A percentile compares a stretch with the other conserved stretches of the same genome.
phyloP scores from a whole-genome alignment of 2,888 invertebrate genomes.

The Candidula unifasciata region DNA sequence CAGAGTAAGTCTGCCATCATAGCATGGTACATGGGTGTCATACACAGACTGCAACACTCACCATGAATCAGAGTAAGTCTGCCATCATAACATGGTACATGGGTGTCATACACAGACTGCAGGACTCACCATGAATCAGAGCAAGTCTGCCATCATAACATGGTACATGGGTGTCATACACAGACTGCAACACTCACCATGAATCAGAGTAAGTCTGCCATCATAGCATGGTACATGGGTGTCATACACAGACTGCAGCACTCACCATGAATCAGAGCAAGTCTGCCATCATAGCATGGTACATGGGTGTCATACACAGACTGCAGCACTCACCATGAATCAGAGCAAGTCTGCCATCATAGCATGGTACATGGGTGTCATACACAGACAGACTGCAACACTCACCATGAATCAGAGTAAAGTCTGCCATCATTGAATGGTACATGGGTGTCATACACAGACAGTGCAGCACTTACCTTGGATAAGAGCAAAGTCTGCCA shows the following conservation, averaged over 20 bases:
- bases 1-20: constrained; percentile 23
- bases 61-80: constrained; percentile 70
- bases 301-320: too few relatives aligned
- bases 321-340: constrained; percentile 62
- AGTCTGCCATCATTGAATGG: too few relatives aligned
- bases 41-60: constrained; percentile 41
- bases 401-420: constrained; percentile 18
- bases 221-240: constrained; percentile 50
- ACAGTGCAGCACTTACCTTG: constrained; percentile 62
- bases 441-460: too few relatives aligned
- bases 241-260: too few relatives aligned
- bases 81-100: constrained; percentile 64
- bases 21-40: too few relatives aligned
- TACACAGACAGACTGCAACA: too few relatives aligned
- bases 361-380: background rate
- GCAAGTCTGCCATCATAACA: constrained; percentile 28
- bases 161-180: too few relatives aligned
- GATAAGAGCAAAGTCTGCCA: constrained; percentile 68
- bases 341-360: constrained; percentile 68
- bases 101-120: constrained; percentile 35
- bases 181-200: constrained; percentile 60
- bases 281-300: too few relatives aligned
- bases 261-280: too few relatives aligned
- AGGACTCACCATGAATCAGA: too few relatives aligned
- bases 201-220: constrained; percentile 68